Base-by-base conservation (phyloP, 2,888 invertebrate species). In the Drosophila pseudotakahashii region DNA sequence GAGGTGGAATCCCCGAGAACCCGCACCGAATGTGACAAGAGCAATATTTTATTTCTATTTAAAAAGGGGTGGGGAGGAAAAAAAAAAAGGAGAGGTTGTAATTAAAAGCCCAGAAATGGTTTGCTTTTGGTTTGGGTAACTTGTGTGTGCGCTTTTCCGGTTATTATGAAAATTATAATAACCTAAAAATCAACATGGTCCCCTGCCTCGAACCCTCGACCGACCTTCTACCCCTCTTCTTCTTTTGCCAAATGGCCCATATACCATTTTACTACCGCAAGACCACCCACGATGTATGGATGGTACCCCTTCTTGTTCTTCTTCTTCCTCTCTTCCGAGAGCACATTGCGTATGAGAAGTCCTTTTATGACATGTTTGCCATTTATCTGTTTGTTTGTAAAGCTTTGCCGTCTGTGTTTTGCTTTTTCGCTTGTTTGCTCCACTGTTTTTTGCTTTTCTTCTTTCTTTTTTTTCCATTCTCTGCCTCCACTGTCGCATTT, bases 141-240 rank as follows among this genome's bases (percentile, higher is more conserved):
- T 54, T 64, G 64, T 51, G 67, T 26, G 59, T 53, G 60, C 41
- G 32, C 78, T 87, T 76, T 82, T 87, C 71, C 59, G 74, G 78
- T 78, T 87, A 81, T 81, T 85, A 85, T 87, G 83, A 81, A 87
- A 86, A 82, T 87, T 81, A 87, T 87, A 84, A 82, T 82, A 82
- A 75, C 81, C 84, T 67, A 78, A 81, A 73, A 80, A 83, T 73
- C 78, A 77, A 76, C 86, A 82, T 78, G 75, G 78, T 64, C 76
- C 47, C 10, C 4, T 16, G 48, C 45, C 44, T 16, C 13, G 14
- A 42, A 39, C 34, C 23, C 44, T 7, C 44, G 6, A 11, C 2
- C 44, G 6, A 11, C 2, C 44, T 26, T 6, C 26, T 6, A 26
- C 16, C 2, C 19, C 10, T 3, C 14, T n/a, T n/a, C 32, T 26